Evolutionary conservation across 2,888 invertebrate species (phyloP).

Genomic region (Spodoptera exigua): DNA sequence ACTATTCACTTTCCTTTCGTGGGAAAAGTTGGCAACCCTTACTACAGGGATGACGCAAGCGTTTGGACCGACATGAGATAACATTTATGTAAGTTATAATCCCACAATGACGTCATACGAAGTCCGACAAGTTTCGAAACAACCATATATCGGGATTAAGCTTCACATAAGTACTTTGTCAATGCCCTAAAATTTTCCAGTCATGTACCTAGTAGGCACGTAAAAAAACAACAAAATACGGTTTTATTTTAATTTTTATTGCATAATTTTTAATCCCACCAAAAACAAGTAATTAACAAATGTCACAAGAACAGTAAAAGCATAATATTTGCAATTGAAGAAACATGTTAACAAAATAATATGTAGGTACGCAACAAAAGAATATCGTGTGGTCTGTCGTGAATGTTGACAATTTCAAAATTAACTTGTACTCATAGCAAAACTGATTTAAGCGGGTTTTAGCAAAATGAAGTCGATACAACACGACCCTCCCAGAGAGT

Average conservation of each 20-base stretch:
- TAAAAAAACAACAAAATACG: constrained; percentile 14
- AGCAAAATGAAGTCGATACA: constrained; percentile 16
- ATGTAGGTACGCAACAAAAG: constrained; percentile 21
- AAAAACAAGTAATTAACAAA: constrained; percentile 76
- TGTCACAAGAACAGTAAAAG: constrained; percentile 67
- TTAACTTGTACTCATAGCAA: constrained; percentile 31
- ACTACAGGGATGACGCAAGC: constrained; percentile 22
- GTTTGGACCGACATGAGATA: constrained; percentile 1
- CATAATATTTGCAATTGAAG: constrained; percentile 53
- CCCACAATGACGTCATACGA: constrained; percentile 32
- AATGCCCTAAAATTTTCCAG: not conserved
- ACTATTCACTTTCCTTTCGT: constrained; percentile 1
- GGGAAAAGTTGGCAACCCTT: constrained; percentile 17
- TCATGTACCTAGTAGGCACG: not conserved
- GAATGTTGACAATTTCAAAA: constrained; percentile 23
- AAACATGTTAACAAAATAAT: constrained; percentile 24
- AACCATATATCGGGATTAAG: not conserved
- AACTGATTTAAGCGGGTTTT: constrained; percentile 28
- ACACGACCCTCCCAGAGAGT: not conserved
- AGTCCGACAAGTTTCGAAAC: constrained; percentile 15
- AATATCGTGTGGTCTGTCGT: constrained; percentile 29
- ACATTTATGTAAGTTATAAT: constrained; percentile 30
- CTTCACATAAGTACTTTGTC: not conserved
- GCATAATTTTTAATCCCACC: constrained; percentile 77
- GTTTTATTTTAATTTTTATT: constrained; percentile 74